These are phyloP conservation scores for Amblyraja radiata DNA, from an alignment of 2,797 vertebrate species.

Conservation along the genomic window DNA sequence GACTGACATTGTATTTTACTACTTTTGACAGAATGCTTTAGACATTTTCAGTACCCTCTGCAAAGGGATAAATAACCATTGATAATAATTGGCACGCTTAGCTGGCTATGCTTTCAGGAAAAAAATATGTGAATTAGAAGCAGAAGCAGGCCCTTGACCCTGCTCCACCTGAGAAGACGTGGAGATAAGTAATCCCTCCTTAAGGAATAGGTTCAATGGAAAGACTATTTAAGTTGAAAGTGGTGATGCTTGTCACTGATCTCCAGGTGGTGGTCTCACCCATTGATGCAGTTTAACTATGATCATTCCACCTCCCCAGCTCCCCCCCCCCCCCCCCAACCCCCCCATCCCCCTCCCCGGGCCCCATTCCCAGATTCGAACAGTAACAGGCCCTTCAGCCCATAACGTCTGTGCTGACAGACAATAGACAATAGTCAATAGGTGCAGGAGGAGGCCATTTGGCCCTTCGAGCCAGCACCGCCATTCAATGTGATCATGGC, in stretches of 20 bases:
- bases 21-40: neutral
- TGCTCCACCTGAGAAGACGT: neutral
- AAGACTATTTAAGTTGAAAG: neutral
- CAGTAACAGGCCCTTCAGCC: no score
- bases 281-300: neutral
- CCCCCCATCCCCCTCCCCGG: no score
- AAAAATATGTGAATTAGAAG: neutral
- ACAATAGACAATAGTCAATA: no score
- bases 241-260: neutral
- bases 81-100: neutral
- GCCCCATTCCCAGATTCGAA: no score
- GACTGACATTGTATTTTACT: neutral
- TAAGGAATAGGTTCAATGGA: neutral
- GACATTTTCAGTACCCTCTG: neutral
- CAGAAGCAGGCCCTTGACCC: no score
- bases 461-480: no score
- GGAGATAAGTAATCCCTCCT: neutral
- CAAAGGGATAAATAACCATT: neutral
- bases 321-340: no score
- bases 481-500: no score
- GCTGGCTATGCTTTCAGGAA: neutral
- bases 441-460: no score
- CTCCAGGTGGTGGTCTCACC: neutral
- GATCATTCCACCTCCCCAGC: no score
- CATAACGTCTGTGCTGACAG: no score